Evolutionary conservation across 2,113 vertebrate species (phyloP).

Genomic region (Silurus meridionalis): DNA sequence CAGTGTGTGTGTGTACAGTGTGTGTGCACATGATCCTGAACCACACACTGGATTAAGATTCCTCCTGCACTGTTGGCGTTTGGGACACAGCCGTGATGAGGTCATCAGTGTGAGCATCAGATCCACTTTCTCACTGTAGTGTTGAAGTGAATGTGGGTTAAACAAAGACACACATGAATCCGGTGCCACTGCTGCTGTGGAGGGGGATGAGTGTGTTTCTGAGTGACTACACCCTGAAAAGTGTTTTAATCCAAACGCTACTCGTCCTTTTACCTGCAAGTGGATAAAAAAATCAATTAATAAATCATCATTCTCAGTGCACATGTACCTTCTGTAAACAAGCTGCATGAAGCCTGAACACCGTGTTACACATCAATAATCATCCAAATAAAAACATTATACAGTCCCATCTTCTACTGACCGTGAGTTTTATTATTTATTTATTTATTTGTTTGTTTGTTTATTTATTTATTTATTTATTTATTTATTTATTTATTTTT

Average conservation of each 20-base stretch:
- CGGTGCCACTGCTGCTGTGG: not conserved
- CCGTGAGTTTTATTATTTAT: not conserved
- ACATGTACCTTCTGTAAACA: constrained; percentile 32
- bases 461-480: too few relatives aligned
- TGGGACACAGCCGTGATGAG: not conserved
- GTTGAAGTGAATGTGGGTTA: not conserved
- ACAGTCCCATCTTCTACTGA: too few relatives aligned
- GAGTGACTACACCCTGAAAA: not conserved
- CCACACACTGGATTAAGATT: not conserved
- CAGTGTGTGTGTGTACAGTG: not conserved
- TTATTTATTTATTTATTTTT: too few relatives aligned
- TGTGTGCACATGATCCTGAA: not conserved
- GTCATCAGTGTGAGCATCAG: not conserved
- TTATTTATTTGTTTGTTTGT: too few relatives aligned
- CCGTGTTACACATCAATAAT: constrained; percentile 33
- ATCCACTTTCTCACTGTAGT: not conserved
- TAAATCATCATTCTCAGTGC: not conserved
- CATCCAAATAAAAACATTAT: not conserved
- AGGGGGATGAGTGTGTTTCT: constrained; percentile 13
- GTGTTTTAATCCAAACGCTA: not conserved
- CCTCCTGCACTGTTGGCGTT: not conserved
- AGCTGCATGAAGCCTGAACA: constrained; percentile 48
- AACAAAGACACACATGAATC: not conserved
- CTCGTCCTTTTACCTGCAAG: constrained; percentile 3
- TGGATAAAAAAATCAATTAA: not conserved